These are phyloP conservation scores for Meloidogyne chitwoodi DNA, from an alignment of 1,140 invertebrate species.

Conservation along the genomic window DNA sequence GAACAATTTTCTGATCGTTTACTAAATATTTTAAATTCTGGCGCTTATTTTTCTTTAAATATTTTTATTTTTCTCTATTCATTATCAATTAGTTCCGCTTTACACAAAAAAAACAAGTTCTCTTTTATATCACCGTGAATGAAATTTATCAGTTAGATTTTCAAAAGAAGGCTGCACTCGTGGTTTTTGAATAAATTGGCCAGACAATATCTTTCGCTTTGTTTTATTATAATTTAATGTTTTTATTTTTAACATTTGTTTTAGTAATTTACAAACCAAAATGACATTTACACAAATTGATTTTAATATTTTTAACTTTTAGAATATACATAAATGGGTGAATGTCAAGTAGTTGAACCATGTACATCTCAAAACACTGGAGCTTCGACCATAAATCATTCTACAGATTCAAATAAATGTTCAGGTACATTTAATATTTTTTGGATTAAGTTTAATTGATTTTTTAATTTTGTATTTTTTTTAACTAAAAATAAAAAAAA, in stretches of 20 bases:
- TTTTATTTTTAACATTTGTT: no score
- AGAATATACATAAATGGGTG: not conserved
- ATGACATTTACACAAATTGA: no score
- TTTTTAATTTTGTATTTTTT: no score
- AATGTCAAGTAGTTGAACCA: not conserved
- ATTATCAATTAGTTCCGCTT: not conserved
- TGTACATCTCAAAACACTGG: not conserved
- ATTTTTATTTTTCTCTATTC: not conserved
- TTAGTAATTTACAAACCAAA: no score
- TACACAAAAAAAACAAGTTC: not conserved
- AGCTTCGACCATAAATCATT: not conserved
- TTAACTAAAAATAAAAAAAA: no score
- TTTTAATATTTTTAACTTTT: not conserved
- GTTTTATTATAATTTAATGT: no score
- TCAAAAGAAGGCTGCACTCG: no score
- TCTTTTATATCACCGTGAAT: not conserved
- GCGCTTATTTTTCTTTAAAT: not conserved
- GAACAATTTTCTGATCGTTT: no score
- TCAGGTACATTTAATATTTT: not conserved
- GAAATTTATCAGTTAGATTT: not conserved
- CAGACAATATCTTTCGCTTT: no score
- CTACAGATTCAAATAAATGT: not conserved
- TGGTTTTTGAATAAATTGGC: no score
- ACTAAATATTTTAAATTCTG: no score
- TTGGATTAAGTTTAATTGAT: no score